These are phyloP conservation scores for Drosophila tripunctata DNA, from an alignment of 2,888 invertebrate species.

Conservation along the genomic window DNA sequence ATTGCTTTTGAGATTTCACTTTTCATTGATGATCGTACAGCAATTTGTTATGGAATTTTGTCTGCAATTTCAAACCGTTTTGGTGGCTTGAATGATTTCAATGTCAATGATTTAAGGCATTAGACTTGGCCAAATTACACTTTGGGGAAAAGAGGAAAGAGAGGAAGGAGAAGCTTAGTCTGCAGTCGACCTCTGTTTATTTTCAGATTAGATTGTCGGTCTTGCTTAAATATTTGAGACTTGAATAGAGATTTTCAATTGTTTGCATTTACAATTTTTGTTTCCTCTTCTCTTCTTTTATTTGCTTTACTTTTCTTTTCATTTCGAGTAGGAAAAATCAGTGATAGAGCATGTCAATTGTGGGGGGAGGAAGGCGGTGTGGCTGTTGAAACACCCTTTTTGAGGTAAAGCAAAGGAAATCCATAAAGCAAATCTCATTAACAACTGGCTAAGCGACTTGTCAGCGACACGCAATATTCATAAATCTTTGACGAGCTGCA, in stretches of 20 bases:
- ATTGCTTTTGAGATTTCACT: constrained; percentile 67
- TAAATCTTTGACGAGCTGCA: constrained; percentile 51
- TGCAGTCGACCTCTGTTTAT: neutral
- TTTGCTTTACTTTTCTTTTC: constrained; percentile 9
- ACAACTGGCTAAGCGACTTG: constrained; percentile 47
- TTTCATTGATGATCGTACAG: constrained; percentile 48
- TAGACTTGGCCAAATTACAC: constrained; percentile 24
- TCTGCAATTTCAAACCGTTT: constrained; percentile 47
- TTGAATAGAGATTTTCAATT: constrained; percentile 14
- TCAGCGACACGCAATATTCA: constrained; percentile 58
- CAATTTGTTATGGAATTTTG: constrained; percentile 49
- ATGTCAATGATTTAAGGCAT: constrained; percentile 59
- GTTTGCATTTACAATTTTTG: constrained; percentile 2
- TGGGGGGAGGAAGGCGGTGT: neutral
- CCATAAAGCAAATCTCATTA: constrained; percentile 46
- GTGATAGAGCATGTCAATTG: constrained; percentile 19
- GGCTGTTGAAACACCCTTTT: neutral
- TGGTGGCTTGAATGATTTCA: constrained; percentile 54
- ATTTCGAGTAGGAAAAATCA: neutral
- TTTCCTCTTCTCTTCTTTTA: neutral
- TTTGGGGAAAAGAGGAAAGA: neutral
- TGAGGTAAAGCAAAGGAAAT: constrained; percentile 12
- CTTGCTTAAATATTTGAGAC: constrained; percentile 5
- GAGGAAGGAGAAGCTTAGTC: neutral
- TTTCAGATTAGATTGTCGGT: constrained; percentile 13